phyloP scores from a whole-genome alignment of 2,797 vertebrate species.

The Myiotriccus ornatus region DNA sequence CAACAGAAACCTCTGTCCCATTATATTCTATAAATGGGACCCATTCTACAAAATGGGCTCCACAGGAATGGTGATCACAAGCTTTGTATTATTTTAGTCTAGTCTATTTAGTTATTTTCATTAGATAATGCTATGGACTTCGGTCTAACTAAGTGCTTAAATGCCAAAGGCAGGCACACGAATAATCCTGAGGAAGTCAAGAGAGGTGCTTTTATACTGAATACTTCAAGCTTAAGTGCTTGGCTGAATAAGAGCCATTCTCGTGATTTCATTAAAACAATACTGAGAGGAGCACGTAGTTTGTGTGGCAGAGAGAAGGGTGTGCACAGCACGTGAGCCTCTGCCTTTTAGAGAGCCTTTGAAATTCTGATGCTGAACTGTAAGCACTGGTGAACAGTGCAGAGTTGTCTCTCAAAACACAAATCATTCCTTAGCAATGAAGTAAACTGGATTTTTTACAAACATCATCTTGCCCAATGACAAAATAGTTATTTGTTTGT shows the following conservation, averaged over 20 bases:
- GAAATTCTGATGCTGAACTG: neutral
- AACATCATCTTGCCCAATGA: neutral
- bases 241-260: neutral
- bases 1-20: neutral
- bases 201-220: neutral
- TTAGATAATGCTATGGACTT: neutral
- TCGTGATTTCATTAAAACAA: neutral
- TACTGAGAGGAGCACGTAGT: neutral
- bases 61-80: neutral
- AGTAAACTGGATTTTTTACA: neutral
- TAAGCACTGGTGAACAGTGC: neutral
- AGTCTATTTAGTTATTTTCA: neutral
- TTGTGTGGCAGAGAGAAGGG: neutral
- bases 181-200: neutral
- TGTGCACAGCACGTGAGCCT: neutral
- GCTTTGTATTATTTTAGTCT: neutral
- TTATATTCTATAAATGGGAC: neutral
- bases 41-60: neutral
- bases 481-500: neutral
- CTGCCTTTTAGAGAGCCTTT: neutral
- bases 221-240: neutral
- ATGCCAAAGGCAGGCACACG: neutral
- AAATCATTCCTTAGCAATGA: neutral
- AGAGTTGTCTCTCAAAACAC: neutral
- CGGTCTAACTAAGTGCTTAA: neutral